Conservation (phyloP, 2,888 invertebrate genomes). For the Cheilosia scutellata region DNA sequence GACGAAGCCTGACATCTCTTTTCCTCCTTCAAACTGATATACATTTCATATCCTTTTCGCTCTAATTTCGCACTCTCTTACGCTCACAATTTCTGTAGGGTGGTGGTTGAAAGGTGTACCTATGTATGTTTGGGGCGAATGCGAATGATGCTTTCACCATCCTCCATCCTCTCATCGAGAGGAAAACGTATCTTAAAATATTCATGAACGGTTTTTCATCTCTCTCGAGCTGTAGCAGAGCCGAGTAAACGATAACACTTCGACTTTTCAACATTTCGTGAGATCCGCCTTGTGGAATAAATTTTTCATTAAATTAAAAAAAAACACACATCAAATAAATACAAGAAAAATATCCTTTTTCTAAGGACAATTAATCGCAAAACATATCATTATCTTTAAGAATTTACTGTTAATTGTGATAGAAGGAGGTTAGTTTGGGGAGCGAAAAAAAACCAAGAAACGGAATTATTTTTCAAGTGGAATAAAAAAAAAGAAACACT, state of each 20-base stretch:
- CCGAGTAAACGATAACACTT: slow-evolving; percentile 82
- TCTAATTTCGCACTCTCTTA: slow-evolving; percentile 4
- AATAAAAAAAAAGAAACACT: slow-evolving; percentile 6
- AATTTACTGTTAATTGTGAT: slow-evolving; percentile 21
- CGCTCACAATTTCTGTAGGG: background rate
- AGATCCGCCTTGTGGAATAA: slow-evolving; percentile 70
- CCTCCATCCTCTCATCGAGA: slow-evolving; percentile 4
- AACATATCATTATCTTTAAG: slow-evolving; percentile 31
- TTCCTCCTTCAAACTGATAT: background rate
- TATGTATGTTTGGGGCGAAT: slow-evolving; percentile 8
- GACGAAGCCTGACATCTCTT: slow-evolving; percentile 6
- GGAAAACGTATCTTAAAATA: slow-evolving; percentile 79
- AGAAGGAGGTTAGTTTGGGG: background rate
- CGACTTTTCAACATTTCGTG: slow-evolving; percentile 80
- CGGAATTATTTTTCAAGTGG: slow-evolving; percentile 19
- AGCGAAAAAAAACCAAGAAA: slow-evolving; percentile 16
- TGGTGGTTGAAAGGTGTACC: slow-evolving; percentile 2
- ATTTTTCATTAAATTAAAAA: slow-evolving; percentile 41
- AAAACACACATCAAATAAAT: slow-evolving; percentile 32
- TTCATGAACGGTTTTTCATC: slow-evolving; percentile 79
- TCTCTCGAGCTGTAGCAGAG: slow-evolving; percentile 79
- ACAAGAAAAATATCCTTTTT: slow-evolving; percentile 1
- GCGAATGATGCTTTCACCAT: slow-evolving; percentile 62
- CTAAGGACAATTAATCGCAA: slow-evolving; percentile 36
- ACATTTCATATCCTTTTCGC: background rate